A percentile compares a stretch with the other conserved stretches of the same genome.
phyloP scores from a whole-genome alignment of 2,888 invertebrate genomes.

The Hypselothyrea guttata region DNA sequence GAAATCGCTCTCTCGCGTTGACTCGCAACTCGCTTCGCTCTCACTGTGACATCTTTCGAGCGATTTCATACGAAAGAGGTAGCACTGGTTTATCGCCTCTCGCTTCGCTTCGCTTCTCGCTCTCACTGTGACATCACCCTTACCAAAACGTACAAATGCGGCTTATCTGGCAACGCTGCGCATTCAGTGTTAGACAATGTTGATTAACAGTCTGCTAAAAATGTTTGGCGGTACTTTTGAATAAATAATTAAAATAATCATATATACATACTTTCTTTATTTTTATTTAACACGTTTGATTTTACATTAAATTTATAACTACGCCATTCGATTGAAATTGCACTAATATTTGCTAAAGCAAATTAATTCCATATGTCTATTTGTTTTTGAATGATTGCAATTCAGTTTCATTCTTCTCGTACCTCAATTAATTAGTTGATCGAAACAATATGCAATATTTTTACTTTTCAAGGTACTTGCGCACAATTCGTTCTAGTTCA shows the following conservation, averaged over 20 bases:
- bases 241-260: neutral
- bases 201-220: too few species aligned
- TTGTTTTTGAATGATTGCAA: constrained; percentile 40
- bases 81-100: too few species aligned
- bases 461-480: constrained; percentile 60
- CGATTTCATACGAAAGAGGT: too few species aligned
- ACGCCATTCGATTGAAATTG: constrained; percentile 46
- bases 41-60: too few species aligned
- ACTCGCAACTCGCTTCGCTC: too few species aligned
- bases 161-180: too few species aligned
- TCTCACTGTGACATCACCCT: too few species aligned
- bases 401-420: constrained; percentile 27
- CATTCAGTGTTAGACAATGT: too few species aligned
- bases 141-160: too few species aligned
- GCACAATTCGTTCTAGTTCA: constrained; percentile 54
- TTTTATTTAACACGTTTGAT: constrained; percentile 40
- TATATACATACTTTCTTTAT: constrained; percentile 7
- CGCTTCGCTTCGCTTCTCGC: too few species aligned
- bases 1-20: too few species aligned
- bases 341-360: constrained; percentile 31
- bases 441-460: too few species aligned
- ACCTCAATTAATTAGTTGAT: constrained; percentile 27
- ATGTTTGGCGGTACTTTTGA: neutral
- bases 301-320: constrained; percentile 37
- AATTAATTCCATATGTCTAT: constrained; percentile 31